Evolutionary conservation across 2,113 vertebrate species (phyloP), one percentile per base, ranked within the genome.

Genomic region (Mormyrus iriodes): DNA sequence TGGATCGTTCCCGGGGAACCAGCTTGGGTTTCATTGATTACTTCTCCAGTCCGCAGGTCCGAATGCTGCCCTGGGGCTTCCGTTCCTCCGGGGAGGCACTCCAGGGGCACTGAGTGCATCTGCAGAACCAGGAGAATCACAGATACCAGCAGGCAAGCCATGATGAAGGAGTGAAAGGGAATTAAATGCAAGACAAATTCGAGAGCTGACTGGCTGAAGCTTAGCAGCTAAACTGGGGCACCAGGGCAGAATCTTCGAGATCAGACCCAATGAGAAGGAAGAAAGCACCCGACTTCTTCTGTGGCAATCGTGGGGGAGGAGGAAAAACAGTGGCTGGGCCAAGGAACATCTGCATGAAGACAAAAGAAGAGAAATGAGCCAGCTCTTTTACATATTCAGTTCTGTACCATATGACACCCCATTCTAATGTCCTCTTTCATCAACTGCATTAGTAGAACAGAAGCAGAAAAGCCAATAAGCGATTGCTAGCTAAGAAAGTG

Each of bases 1-100:
- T 96, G 95, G 91, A 93, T 97, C 0, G 97, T 97, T 88, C 97
- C 97, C 3, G 96, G 97, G 85, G 96, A 97, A 21, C 95, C 96
- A 89, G 95, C 93, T 86, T 94, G 95, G 3, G 96, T 96, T 92
- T 94, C 93, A 91, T 97, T 97, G 88, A 87, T 90, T 82, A 93
- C 35, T 90, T 94, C 92, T 90, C 93, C 94, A 44, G 95, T 91
- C 90, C 95, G 94, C 13, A 94, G 93, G 88, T 93, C 94, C 91
- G 94, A 79, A 2, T 92, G 88, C 91, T 96, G 95, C 42, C 95
- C 89, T 4, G 94, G 91, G 88, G 90, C 94, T 90, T 96, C 94
- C n/a, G 21, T 55, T n/a, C 93, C 94, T 86, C 90, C 86, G 88
- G 92, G 93, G 90, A 93, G 51, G 52, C 93, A 55, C 69, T 96